Percentiles rank a stretch among this genome's conserved stretches.
Evolutionary conservation across 2,113 vertebrate species (phyloP).

Genomic region (Dryoscopus gambensis): DNA sequence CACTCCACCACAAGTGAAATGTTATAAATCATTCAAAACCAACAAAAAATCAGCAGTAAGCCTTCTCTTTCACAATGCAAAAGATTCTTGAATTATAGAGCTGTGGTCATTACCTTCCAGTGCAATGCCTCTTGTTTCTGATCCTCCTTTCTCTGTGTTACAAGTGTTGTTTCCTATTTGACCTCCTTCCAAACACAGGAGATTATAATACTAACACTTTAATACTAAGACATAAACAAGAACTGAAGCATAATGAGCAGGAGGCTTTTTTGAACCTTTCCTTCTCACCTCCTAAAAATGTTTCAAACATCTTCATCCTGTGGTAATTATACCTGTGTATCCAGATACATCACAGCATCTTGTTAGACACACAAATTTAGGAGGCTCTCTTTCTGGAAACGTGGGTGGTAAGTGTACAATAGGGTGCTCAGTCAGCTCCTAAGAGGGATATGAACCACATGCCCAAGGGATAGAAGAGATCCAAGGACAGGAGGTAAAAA

Average conservation of each 20-base stretch:
- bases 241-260: not conserved
- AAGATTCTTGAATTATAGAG: slow-evolving; percentile 60
- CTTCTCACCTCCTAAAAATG: not conserved
- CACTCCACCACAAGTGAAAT: slow-evolving; percentile 76
- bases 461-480: not conserved
- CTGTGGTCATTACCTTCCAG: slow-evolving; percentile 53
- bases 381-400: slow-evolving; percentile 1
- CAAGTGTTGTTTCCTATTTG: not conserved
- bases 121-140: slow-evolving; percentile 32
- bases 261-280: not conserved
- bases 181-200: slow-evolving; percentile 25
- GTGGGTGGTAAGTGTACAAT: slow-evolving; percentile 5
- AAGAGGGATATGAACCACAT: slow-evolving; percentile 24
- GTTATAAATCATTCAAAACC: slow-evolving; percentile 80
- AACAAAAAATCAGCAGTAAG: slow-evolving; percentile 74
- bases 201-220: not conserved
- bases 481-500: not conserved
- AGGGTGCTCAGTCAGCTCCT: not conserved
- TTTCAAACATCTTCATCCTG: not conserved
- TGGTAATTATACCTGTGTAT: not conserved
- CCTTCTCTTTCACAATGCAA: slow-evolving; percentile 66
- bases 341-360: not conserved
- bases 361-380: slow-evolving; percentile 1
- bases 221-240: slow-evolving; percentile 1
- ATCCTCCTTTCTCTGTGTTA: not conserved